phyloP scores from a whole-genome alignment of 1,140 invertebrate species.

The Pogonognathellus flavescens region DNA sequence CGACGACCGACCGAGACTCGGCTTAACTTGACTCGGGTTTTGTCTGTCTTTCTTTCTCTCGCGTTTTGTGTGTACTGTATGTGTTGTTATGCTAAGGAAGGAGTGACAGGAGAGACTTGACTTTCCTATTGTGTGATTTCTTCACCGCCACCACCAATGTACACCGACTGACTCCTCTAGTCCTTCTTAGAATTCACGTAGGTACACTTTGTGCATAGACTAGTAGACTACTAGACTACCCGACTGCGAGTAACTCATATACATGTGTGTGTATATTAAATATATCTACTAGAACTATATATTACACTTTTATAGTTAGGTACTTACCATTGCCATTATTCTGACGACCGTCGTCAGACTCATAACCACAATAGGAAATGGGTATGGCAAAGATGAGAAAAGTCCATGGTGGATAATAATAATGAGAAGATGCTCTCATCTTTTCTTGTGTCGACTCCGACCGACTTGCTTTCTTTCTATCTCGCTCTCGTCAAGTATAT shows the following conservation, averaged over 20 bases:
- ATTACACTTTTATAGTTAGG: conserved; percentile 32
- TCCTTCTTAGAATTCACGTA: not conserved
- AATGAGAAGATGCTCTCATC: conserved; percentile 60
- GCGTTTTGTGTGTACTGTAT: not conserved
- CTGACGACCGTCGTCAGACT: conserved; percentile 60
- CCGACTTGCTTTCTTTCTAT: conserved; percentile 13
- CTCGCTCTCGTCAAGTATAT: not conserved
- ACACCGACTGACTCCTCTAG: no score
- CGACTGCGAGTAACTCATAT: not conserved
- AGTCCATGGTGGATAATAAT: conserved; percentile 64
- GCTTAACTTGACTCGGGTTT: not conserved
- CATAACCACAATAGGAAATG: conserved; percentile 63
- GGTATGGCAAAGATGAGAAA: conserved; percentile 65
- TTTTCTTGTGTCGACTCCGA: conserved; percentile 49
- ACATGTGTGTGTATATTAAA: not conserved
- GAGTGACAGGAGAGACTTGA: not conserved
- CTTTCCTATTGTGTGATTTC: no score
- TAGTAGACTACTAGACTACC: not conserved
- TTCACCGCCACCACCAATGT: no score
- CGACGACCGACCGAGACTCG: not conserved
- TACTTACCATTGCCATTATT: conserved; percentile 56
- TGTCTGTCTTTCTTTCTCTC: not conserved
- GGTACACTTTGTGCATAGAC: not conserved
- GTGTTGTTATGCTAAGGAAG: conserved; percentile 20
- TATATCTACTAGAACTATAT: not conserved